phyloP scores from a whole-genome alignment of 2,113 vertebrate species.

The Tapirus terrestris region DNA sequence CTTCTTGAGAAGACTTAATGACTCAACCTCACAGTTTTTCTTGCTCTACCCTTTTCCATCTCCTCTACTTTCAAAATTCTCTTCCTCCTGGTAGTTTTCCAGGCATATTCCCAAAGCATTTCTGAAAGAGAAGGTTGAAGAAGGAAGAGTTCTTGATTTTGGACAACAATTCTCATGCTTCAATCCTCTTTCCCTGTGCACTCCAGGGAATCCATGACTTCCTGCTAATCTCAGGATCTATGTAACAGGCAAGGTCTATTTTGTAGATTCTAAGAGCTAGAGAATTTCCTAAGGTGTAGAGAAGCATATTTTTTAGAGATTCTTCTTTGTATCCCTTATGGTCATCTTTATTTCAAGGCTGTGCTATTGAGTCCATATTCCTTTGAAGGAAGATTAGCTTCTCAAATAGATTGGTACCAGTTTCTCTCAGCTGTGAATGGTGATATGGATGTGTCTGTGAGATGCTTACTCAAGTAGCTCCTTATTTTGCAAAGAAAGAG shows the following conservation, averaged over 20 bases:
- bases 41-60: background rate
- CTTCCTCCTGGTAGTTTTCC: background rate
- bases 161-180: background rate
- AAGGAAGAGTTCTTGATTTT: constrained; percentile 28
- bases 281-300: background rate
- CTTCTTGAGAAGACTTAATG: background rate
- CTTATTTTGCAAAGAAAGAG: constrained; percentile 66
- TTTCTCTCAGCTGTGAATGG: background rate
- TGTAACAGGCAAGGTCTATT: background rate
- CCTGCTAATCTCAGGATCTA: background rate
- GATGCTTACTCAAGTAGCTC: constrained; percentile 22
- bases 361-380: background rate
- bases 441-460: background rate
- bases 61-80: background rate
- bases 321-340: background rate
- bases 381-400: background rate
- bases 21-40: background rate
- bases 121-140: background rate
- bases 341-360: background rate
- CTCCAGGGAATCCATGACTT: background rate
- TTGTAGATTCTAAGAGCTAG: background rate
- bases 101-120: background rate
- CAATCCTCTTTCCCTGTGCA: background rate
- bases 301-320: background rate
- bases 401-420: background rate